Percentiles rank a stretch among this genome's conserved stretches.
Conservation (phyloP, 1,140 invertebrate genomes). For the Pemphigus obesinymphae region DNA sequence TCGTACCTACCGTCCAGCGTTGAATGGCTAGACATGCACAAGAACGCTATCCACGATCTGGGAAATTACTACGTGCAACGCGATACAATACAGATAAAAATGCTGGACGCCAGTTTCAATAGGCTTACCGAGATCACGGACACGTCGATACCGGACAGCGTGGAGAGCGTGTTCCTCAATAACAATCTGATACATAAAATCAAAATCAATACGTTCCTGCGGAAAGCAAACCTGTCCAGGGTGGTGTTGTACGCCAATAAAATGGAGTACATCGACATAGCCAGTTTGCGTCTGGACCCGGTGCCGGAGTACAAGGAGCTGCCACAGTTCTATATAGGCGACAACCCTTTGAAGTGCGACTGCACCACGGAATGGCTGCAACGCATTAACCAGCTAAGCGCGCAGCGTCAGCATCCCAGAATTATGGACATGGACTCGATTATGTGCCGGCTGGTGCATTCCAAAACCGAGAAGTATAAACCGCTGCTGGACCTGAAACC, state of each 20-base stretch:
- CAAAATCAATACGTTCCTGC: conserved; percentile 75
- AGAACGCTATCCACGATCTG: conserved; percentile 77
- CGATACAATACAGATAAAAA: conserved; percentile 63
- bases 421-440: conserved; percentile 89
- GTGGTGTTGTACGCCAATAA: conserved; percentile 83
- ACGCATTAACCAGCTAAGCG: conserved; percentile 66
- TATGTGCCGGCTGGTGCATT: conserved; percentile 80
- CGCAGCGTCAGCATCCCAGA: conserved; percentile 72
- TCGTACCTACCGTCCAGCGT: conserved; percentile 73
- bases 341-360: conserved; percentile 82
- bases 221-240: conserved; percentile 74
- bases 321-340: conserved; percentile 81
- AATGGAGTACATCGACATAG: conserved; percentile 74
- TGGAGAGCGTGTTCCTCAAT: conserved; percentile 74
- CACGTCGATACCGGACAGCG: conserved; percentile 67
- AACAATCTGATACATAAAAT: conserved; percentile 75
- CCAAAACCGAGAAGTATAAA: conserved; percentile 59
- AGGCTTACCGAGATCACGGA: conserved; percentile 68
- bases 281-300: conserved; percentile 67
- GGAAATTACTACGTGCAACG: conserved; percentile 69
- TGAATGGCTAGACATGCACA: conserved; percentile 85
- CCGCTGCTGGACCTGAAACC: conserved; percentile 64
- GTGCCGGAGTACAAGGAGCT: conserved; percentile 63
- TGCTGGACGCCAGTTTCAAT: conserved; percentile 78
- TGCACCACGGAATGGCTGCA: conserved; percentile 86